These are phyloP conservation scores for Melinaea menophilus DNA, from an alignment of 2,888 invertebrate species.

Conservation along the genomic window DNA sequence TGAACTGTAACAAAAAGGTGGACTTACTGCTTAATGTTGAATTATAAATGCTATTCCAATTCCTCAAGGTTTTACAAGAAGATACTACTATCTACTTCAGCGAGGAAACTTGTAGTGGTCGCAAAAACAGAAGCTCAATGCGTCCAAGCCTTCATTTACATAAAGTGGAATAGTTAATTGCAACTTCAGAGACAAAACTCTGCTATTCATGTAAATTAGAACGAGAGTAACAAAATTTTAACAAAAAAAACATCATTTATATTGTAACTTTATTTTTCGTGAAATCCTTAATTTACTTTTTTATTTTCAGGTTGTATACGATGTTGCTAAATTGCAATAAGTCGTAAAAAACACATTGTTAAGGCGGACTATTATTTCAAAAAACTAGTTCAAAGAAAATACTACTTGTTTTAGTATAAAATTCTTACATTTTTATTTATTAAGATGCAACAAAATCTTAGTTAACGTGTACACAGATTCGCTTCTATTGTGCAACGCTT, in stretches of 20 bases:
- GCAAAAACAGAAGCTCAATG: constrained; percentile 43
- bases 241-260: too few relatives aligned
- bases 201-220: constrained; percentile 71
- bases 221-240: too few relatives aligned
- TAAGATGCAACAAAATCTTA: constrained; percentile 16
- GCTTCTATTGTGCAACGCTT: constrained; percentile 18
- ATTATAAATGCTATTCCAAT: constrained; percentile 9
- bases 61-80: constrained; percentile 10
- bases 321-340: too few relatives aligned
- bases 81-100: constrained; percentile 21
- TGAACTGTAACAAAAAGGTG: not conserved
- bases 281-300: too few relatives aligned
- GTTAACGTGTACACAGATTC: constrained; percentile 24
- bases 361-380: too few relatives aligned
- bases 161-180: constrained; percentile 75
- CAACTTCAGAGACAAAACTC: constrained; percentile 67
- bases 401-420: constrained; percentile 3
- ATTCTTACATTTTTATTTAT: constrained; percentile 19
- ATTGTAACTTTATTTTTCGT: too few relatives aligned
- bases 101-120: constrained; percentile 16
- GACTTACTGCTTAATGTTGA: not conserved
- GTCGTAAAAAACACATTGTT: too few relatives aligned
- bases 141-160: constrained; percentile 61
- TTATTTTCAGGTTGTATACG: too few relatives aligned
- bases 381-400: not conserved